Percentiles rank a stretch among this genome's conserved stretches.
Evolutionary conservation across 2,888 invertebrate genomes (phyloP).

Genomic region (Nezara viridula): DNA sequence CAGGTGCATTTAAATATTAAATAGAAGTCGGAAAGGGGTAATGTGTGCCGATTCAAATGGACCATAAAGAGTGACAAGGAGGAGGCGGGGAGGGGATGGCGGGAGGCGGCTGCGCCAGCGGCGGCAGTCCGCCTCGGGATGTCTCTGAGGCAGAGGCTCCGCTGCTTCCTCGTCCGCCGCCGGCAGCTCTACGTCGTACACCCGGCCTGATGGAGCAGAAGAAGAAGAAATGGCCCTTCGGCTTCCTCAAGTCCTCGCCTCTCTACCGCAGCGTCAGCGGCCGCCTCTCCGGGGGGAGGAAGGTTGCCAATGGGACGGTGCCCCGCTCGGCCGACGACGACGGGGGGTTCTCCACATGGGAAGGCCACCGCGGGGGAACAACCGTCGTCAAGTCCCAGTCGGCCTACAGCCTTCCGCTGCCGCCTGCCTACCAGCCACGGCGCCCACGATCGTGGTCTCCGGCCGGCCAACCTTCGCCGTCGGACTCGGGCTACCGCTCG

Average conservation of each 20-base stretch:
- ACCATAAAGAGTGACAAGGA: neutral
- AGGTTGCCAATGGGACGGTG: conserved; percentile 62
- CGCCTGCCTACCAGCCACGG: conserved; percentile 69
- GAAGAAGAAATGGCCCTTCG: conserved; percentile 63
- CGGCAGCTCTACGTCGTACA: conserved; percentile 64
- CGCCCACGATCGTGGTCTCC: conserved; percentile 58
- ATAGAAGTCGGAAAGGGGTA: neutral
- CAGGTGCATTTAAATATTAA: neutral
- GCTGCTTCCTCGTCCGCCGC: conserved; percentile 61
- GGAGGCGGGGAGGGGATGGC: conserved; percentile 59
- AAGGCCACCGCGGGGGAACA: conserved; percentile 59
- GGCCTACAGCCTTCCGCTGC: conserved; percentile 62
- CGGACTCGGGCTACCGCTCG: conserved; percentile 72
- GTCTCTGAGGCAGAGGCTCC: conserved; percentile 62
- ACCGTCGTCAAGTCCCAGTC: conserved; percentile 62
- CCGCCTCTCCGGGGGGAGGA: conserved; percentile 66
- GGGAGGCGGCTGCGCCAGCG: conserved; percentile 63
- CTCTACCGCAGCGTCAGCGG: conserved; percentile 70
- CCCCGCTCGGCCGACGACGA: conserved; percentile 67
- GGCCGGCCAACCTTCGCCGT: conserved; percentile 67
- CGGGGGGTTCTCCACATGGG: conserved; percentile 67
- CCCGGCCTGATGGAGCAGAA: conserved; percentile 61
- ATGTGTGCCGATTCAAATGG: neutral
- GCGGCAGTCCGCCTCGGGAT: conserved; percentile 51
- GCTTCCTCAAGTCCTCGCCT: conserved; percentile 68